Conservation (phyloP, 2,113 vertebrate species). For the Hipposideros armiger region DNA sequence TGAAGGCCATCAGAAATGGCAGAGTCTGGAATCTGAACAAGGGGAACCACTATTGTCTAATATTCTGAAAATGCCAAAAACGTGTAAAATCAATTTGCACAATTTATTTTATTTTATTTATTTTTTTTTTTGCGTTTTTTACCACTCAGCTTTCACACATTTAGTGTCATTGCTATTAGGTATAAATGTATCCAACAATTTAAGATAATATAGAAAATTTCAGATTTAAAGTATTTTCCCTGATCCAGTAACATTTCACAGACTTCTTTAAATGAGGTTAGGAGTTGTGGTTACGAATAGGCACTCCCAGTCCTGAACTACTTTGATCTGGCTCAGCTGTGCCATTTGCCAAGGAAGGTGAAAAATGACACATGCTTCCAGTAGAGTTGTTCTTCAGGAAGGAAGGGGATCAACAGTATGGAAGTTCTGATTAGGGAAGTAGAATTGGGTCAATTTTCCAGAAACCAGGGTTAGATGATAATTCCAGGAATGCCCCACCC, state of each 20-base stretch:
- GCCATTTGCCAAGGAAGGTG: background rate
- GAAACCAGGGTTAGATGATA: background rate
- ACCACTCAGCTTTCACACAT: background rate
- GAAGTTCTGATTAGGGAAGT: background rate
- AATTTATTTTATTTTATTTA: background rate
- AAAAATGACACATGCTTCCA: background rate
- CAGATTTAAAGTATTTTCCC: background rate
- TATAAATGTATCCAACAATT: background rate
- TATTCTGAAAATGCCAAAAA: conserved; percentile 35
- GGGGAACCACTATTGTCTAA: conserved; percentile 38
- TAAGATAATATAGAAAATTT: background rate
- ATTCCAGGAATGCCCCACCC: background rate
- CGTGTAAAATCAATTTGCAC: background rate
- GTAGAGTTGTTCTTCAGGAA: background rate
- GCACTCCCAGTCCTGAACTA: background rate
- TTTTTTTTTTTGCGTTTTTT: conserved; percentile 41
- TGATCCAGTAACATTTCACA: conserved; percentile 13
- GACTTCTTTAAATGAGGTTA: background rate
- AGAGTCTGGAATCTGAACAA: conserved; percentile 94
- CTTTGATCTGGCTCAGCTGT: background rate
- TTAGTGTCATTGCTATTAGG: background rate
- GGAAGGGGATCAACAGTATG: background rate
- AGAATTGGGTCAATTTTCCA: background rate
- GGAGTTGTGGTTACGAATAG: background rate
- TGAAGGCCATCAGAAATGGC: conserved; percentile 97